These are phyloP conservation scores for Ophion slaviceki DNA, from an alignment of 2,888 invertebrate species.

Conservation along the genomic window DNA sequence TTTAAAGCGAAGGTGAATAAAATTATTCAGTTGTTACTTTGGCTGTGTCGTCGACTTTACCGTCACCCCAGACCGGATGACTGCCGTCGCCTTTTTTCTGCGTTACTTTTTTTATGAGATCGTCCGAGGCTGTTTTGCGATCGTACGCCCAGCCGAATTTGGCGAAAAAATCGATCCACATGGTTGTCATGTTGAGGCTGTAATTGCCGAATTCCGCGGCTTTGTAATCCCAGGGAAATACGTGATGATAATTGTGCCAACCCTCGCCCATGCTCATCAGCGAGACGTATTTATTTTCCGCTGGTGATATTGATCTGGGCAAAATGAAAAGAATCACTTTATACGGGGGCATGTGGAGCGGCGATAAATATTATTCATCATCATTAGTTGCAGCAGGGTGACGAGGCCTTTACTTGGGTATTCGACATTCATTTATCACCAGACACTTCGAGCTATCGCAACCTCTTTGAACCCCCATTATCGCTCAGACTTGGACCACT, in stretches of 20 bases:
- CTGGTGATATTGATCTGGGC: conserved; percentile 63
- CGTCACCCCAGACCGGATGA: conserved; percentile 63
- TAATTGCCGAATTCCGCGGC: conserved; percentile 81
- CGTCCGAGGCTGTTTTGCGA: conserved; percentile 87
- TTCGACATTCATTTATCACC: background rate
- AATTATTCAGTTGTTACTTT: conserved; percentile 16
- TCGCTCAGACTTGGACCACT: too few relatives aligned
- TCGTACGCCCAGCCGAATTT: conserved; percentile 91
- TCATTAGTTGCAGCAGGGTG: too few relatives aligned
- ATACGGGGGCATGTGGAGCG: too few relatives aligned
- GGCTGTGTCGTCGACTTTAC: background rate
- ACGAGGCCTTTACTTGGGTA: too few relatives aligned
- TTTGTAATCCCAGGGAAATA: conserved; percentile 83
- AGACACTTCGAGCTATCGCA: background rate
- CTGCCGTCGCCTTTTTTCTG: conserved; percentile 85
- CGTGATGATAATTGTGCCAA: conserved; percentile 86
- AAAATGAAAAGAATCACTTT: background rate
- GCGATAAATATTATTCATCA: too few relatives aligned
- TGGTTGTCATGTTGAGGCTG: conserved; percentile 87
- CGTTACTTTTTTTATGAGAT: conserved; percentile 84
- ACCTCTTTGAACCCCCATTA: too few relatives aligned
- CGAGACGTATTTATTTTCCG: conserved; percentile 70
- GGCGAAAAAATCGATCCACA: conserved; percentile 88
- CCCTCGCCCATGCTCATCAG: conserved; percentile 83
- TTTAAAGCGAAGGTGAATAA: background rate